Evolutionary conservation across 2,797 vertebrate species (phyloP).

Genomic region (Cetoscarus ocellatus): DNA sequence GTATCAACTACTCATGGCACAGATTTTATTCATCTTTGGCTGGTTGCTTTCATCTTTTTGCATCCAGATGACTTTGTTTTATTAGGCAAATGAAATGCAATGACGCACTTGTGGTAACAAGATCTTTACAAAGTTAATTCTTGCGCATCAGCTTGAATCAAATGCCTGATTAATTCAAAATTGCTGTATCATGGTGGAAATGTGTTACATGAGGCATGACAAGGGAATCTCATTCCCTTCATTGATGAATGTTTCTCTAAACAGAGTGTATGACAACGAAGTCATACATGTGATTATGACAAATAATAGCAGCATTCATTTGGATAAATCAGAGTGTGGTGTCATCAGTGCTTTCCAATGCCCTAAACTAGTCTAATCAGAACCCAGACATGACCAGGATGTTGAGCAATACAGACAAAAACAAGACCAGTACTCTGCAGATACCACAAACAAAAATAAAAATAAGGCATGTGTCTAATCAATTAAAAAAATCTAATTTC

Average conservation of each 20-base stretch:
- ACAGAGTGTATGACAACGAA: background rate
- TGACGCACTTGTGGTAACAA: conserved; percentile 5
- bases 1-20: conserved; percentile 20
- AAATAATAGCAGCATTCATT: no score
- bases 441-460: no score
- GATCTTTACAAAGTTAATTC: conserved; percentile 16
- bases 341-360: no score
- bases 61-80: conserved; percentile 30
- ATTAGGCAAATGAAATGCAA: conserved; percentile 22
- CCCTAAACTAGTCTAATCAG: no score
- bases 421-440: no score
- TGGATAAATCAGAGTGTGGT: no score
- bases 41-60: background rate
- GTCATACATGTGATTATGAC: no score
- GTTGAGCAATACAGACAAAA: no score
- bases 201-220: conserved; percentile 1
- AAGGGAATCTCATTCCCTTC: conserved; percentile 20
- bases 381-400: background rate
- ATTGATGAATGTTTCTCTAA: conserved; percentile 5
- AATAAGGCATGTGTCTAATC: no score
- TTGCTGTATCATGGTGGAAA: conserved; percentile 15
- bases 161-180: conserved; percentile 33
- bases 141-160: conserved; percentile 17
- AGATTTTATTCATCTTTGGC: conserved; percentile 3
- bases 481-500: no score